phyloP scores from a whole-genome alignment of 2,113 vertebrate genomes.

The Saguinus imperator region DNA sequence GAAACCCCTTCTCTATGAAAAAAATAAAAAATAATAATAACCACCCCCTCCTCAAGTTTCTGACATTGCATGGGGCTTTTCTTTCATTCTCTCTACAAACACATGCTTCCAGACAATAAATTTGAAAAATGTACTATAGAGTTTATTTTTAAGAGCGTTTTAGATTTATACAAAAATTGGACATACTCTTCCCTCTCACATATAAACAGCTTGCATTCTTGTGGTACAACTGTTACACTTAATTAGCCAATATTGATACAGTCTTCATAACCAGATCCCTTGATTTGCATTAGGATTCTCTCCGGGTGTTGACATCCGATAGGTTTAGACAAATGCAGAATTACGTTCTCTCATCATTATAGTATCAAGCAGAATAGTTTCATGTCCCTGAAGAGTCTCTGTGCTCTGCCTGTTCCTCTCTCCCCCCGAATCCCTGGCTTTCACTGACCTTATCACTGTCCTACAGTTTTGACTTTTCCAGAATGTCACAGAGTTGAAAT shows the following conservation, averaged over 20 bases:
- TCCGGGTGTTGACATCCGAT: neutral
- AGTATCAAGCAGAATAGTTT: neutral
- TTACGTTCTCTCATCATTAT: neutral
- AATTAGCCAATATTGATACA: neutral
- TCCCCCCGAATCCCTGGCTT: neutral
- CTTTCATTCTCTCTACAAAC: neutral
- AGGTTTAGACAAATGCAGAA: neutral
- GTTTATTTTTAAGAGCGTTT: neutral
- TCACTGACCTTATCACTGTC: too few relatives aligned
- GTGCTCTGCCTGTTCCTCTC: fast-evolving
- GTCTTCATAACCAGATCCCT: neutral
- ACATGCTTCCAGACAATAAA: neutral
- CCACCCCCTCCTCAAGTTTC: neutral
- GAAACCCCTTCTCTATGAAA: too few relatives aligned
- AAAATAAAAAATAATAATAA: too few relatives aligned
- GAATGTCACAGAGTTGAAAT: neutral
- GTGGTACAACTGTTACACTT: neutral
- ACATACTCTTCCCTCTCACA: too few relatives aligned
- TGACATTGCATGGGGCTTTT: neutral
- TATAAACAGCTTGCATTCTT: neutral
- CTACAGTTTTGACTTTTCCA: neutral
- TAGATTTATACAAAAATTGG: too few relatives aligned
- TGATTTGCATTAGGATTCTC: too few relatives aligned
- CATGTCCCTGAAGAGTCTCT: too few relatives aligned
- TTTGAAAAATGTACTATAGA: neutral